These are phyloP conservation scores for Amitus sp. DNA, from an alignment of 2,888 invertebrate genomes.

Conservation along the genomic window DNA sequence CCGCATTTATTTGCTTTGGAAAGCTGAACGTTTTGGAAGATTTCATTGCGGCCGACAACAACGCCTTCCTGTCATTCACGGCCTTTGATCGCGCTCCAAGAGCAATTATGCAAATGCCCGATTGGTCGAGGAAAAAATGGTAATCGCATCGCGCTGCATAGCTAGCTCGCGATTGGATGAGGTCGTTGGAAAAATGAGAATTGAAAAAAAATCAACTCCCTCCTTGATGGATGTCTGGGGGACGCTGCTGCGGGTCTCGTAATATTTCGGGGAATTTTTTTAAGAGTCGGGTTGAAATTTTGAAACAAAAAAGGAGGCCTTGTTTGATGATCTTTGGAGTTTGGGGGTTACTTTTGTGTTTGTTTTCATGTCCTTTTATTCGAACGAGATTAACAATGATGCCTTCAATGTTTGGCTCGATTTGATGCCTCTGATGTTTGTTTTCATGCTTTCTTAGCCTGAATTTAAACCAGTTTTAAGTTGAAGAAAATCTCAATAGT, in stretches of 20 bases:
- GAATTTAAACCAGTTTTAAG: too few relatives aligned
- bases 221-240: neutral
- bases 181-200: slow-evolving; percentile 4
- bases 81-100: slow-evolving; percentile 32
- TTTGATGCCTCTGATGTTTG: too few relatives aligned
- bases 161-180: slow-evolving; percentile 32
- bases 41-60: neutral
- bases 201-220: neutral
- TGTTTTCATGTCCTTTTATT: too few relatives aligned
- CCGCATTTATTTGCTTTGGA: slow-evolving; percentile 6
- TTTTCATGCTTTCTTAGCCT: too few relatives aligned
- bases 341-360: too few relatives aligned
- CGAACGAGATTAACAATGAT: too few relatives aligned
- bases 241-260: neutral
- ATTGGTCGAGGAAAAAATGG: slow-evolving; percentile 61
- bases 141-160: slow-evolving; percentile 59
- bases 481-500: too few relatives aligned
- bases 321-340: too few relatives aligned
- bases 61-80: slow-evolving; percentile 12
- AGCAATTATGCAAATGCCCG: slow-evolving; percentile 65
- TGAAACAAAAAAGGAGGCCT: too few relatives aligned
- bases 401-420: too few relatives aligned
- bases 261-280: too few relatives aligned
- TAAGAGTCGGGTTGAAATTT: too few relatives aligned
- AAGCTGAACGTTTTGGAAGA: neutral